Conservation (phyloP, 2,797 vertebrate species). For the Sebastes matsubarae region DNA sequence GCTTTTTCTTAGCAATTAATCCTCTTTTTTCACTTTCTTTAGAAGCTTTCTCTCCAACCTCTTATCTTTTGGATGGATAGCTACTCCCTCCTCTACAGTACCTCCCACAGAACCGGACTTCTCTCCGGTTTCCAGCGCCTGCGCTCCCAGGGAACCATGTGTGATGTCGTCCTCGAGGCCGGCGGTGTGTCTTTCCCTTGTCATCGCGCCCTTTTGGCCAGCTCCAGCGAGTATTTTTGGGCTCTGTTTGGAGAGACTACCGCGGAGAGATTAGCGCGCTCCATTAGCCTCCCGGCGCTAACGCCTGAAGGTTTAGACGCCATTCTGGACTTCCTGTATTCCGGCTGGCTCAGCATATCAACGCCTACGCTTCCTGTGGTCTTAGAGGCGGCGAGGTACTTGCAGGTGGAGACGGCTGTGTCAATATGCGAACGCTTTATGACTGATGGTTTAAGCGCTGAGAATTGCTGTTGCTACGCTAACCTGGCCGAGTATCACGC, state of each 20-base stretch:
- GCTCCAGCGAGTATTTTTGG: slow-evolving; percentile 95
- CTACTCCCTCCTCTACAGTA: slow-evolving; percentile 94
- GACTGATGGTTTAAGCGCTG: slow-evolving; percentile 81
- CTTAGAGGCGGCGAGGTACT: slow-evolving; percentile 91
- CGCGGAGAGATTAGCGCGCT: slow-evolving; percentile 82
- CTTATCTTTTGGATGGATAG: slow-evolving; percentile 82
- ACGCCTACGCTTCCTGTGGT: slow-evolving; percentile 85
- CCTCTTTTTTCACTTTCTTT: neutral
- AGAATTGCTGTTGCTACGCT: slow-evolving; percentile 90
- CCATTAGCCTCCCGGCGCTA: slow-evolving; percentile 86
- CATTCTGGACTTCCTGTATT: slow-evolving; percentile 95
- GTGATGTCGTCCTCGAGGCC: slow-evolving; percentile 90
- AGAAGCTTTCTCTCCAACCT: neutral
- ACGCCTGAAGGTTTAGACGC: slow-evolving; percentile 86
- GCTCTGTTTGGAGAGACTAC: slow-evolving; percentile 93
- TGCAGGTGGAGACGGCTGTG: slow-evolving; percentile 91
- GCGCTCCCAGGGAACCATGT: slow-evolving; percentile 87
- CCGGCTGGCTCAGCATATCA: slow-evolving; percentile 91
- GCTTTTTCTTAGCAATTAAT: neutral
- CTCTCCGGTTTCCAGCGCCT: slow-evolving; percentile 90
- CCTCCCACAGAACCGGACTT: slow-evolving; percentile 84
- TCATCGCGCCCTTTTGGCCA: slow-evolving; percentile 92
- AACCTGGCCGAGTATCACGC: slow-evolving; percentile 89
- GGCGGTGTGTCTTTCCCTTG: slow-evolving; percentile 89
- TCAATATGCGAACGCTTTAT: slow-evolving; percentile 89